Conservation (phyloP, 2,888 invertebrate genomes). For the Euplagia quadripunctaria region DNA sequence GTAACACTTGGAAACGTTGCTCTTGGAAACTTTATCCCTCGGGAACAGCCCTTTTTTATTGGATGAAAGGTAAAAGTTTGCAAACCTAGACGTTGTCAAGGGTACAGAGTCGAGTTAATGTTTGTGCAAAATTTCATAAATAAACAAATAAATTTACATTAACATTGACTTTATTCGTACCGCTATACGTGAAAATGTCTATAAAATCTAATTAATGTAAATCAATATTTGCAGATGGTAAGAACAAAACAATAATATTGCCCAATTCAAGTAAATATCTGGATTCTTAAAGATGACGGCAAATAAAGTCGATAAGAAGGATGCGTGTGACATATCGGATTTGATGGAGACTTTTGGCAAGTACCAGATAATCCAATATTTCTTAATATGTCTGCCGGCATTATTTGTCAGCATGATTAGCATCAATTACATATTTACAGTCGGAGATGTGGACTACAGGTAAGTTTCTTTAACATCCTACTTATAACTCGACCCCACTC, state of each 20-base stretch:
- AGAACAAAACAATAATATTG: not conserved
- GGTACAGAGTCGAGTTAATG: no score
- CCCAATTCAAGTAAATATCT: not conserved
- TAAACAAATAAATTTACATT: no score
- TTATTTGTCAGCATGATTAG: constrained; percentile 70
- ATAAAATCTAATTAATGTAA: not conserved
- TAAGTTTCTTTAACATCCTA: constrained; percentile 35
- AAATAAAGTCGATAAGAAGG: constrained; percentile 24
- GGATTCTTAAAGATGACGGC: not conserved
- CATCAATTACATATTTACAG: constrained; percentile 76
- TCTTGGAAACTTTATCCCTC: no score
- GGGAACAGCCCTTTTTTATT: no score
- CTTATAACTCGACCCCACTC: not conserved
- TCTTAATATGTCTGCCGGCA: constrained; percentile 64
- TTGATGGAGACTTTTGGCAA: constrained; percentile 76
- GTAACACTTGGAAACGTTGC: no score
- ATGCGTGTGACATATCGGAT: constrained; percentile 58
- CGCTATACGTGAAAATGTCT: no score
- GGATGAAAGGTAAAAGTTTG: no score
- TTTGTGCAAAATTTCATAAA: no score
- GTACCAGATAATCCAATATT: constrained; percentile 76
- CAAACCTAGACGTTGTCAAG: no score
- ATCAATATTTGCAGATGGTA: not conserved
- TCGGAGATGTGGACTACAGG: constrained; percentile 74
- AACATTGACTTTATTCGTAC: no score